Evolutionary conservation across 2,797 vertebrate species (phyloP).

Genomic region (Acomys russatus): DNA sequence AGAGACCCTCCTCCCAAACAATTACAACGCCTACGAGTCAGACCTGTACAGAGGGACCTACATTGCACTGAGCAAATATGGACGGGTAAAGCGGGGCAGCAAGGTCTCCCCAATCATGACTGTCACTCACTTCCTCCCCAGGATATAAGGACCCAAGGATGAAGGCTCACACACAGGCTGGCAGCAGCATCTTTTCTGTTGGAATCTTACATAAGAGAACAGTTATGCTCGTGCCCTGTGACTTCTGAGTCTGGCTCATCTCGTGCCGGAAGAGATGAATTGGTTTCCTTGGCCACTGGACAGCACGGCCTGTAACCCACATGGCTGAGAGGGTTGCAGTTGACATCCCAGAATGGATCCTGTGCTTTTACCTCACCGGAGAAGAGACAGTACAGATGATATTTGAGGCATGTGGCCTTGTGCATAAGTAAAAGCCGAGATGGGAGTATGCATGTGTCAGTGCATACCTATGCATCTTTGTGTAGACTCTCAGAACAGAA

Average conservation of each 20-base stretch:
- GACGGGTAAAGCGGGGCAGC: conserved; percentile 95
- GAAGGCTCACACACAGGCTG: conserved; percentile 34
- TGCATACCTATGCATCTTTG: background rate
- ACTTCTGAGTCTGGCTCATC: conserved; percentile 90
- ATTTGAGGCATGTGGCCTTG: background rate
- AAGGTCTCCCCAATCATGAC: conserved; percentile 96
- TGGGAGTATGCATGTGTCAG: background rate
- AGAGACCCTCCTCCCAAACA: conserved; percentile 97
- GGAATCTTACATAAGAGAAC: conserved; percentile 95
- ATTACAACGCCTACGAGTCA: conserved; percentile 98
- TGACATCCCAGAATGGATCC: background rate
- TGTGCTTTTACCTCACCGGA: background rate
- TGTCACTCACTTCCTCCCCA: conserved; percentile 97
- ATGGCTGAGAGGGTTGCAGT: background rate
- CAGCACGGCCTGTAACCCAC: background rate
- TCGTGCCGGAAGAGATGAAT: conserved; percentile 71
- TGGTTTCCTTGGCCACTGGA: background rate
- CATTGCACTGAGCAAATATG: conserved; percentile 97
- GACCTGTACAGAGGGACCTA: conserved; percentile 93
- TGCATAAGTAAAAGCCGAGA: background rate
- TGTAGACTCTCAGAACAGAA: conserved; percentile 28
- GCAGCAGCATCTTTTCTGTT: conserved; percentile 80
- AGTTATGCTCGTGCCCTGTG: conserved; percentile 79
- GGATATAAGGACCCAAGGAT: conserved; percentile 91
- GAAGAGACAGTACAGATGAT: conserved; percentile 12